A percentile compares a stretch with the other conserved stretches of the same genome.
Evolutionary conservation across 2,888 invertebrate genomes (phyloP).

Genomic region (Mythimna pallens): DNA sequence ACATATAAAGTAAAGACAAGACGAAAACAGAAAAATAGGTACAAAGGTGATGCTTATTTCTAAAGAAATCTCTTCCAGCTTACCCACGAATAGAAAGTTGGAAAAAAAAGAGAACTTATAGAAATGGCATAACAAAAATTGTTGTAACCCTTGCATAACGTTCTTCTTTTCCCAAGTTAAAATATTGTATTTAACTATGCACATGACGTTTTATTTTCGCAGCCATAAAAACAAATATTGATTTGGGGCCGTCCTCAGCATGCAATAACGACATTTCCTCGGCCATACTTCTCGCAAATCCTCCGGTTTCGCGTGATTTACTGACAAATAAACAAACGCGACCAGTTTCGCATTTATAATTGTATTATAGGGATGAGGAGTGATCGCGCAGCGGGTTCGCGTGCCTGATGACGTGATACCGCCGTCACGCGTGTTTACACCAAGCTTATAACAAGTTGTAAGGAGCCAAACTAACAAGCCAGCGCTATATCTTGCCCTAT

Average conservation of each 20-base stretch:
- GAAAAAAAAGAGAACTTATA: no score
- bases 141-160: not conserved
- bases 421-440: slow-evolving; percentile 87
- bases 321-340: slow-evolving; percentile 72
- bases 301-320: slow-evolving; percentile 74
- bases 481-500: slow-evolving; percentile 72
- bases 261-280: slow-evolving; percentile 37
- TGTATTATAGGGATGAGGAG: slow-evolving; percentile 77
- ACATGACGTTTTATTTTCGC: slow-evolving; percentile 17
- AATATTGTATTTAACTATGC: not conserved
- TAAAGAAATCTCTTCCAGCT: no score
- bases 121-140: not conserved
- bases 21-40: no score
- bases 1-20: no score
- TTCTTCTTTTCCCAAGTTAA: not conserved
- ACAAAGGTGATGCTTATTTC: no score
- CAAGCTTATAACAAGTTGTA: slow-evolving; percentile 85
- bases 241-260: slow-evolving; percentile 35
- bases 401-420: slow-evolving; percentile 87
- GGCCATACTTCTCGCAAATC: slow-evolving; percentile 43
- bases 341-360: slow-evolving; percentile 77
- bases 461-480: slow-evolving; percentile 85
- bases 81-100: not conserved
- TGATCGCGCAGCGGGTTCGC: slow-evolving; percentile 81
- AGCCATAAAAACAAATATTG: slow-evolving; percentile 40